Base-by-base conservation (phyloP, 2,888 invertebrate species). In the Acronicta psi region DNA sequence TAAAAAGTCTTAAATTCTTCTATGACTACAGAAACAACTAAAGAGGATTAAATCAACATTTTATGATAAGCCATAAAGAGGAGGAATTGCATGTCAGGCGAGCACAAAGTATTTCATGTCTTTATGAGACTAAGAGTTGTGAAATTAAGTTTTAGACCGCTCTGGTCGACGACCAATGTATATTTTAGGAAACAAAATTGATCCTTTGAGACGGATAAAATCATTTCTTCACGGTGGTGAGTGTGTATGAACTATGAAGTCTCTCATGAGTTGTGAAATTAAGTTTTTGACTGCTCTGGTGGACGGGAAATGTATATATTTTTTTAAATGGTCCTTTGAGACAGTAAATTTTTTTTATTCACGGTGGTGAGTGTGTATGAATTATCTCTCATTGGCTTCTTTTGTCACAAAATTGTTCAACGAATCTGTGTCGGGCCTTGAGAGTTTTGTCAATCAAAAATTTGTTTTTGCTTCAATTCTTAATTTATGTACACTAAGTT, bases 41-140 rank as follows among this genome's bases (percentile, higher is more conserved):
- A 53, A 29, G 20, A 34, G 10, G 25, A 14, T 45, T 69, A 56
- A 37, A 41, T 36, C 41, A 34, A 69, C 61, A 31, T 47, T 9
- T 17, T 16, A 29, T 29, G 14, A 13, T 23, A 38, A 6, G 10
- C 11, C 36, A 45, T 14, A 69, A 64, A 61, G 63, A 69, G 40
- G 36, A 44, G 13, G 18, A 62, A 23, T 16, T 45, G 16, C 14
- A 11, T 43, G 36, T 61, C 25, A 44, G 45, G 0, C 29, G 34
- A 56, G 49, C 49, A 65, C 70, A 65, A 65, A 63, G 65, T 55
- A 45, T 34, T 23, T 20, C 17, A 44, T 65, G 65, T 46, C 44
- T 38, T 29, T n/a, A 14, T 7, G 47, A n/a, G n/a, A n/a, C n/a
- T n/a, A n/a, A n/a, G n/a, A 31, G 17, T n/a, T 38, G 38, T 34